Base-by-base conservation (phyloP, 2,113 vertebrate species). In the Mungos mungo region DNA sequence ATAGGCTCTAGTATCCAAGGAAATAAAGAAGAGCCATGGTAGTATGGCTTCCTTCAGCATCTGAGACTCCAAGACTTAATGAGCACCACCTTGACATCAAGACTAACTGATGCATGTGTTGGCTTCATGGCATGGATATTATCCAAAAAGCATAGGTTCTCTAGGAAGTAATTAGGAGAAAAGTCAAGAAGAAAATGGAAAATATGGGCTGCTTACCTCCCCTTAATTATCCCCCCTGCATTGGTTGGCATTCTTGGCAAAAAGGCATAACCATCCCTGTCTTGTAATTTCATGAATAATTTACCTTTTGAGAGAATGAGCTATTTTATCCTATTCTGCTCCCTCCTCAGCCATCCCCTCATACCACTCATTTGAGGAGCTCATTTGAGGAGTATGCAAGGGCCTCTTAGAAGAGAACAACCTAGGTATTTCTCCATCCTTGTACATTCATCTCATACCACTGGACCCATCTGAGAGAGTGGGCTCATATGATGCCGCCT, bases 261-360 rank as follows among this genome's bases (percentile, higher is more conserved):
- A 77, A 82, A 31, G 10, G 7, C 21, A 13, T 19, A 52, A 13
- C 19, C 3, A n/a, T 52, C 81, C 45, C 25, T 79, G 23, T 19
- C 35, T 85, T 92, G 41, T 10, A 92, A 93, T 76, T 71, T 14
- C 18, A 15, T 38, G 29, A 88, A 68, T 66, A 63, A 95, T 65
- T 47, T 88, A 21, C 65, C 31, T 31, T 60, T 66, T 10, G 47
- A 38, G 33, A 15, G 41, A 89, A 89, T 65, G 38, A 83, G 63
- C 7, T 72, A 19, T 88, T 68, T 63, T 52, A 18, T 66, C 41
- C 60, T 57, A 35, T 66, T 66, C 41, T 54, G 13, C 33, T n/a
- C 6, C n/a, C 35, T 72, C 45, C 27, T 69, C 14, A 29, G 23
- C 21, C 45, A 38, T 11, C 23, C 23, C 2, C 11, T 23, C 3